A percentile compares a stretch with the other conserved stretches of the same genome.
Conservation (phyloP, 37 sponge, comb jelly and placozoan genomes). For the Beroe forskalii region DNA sequence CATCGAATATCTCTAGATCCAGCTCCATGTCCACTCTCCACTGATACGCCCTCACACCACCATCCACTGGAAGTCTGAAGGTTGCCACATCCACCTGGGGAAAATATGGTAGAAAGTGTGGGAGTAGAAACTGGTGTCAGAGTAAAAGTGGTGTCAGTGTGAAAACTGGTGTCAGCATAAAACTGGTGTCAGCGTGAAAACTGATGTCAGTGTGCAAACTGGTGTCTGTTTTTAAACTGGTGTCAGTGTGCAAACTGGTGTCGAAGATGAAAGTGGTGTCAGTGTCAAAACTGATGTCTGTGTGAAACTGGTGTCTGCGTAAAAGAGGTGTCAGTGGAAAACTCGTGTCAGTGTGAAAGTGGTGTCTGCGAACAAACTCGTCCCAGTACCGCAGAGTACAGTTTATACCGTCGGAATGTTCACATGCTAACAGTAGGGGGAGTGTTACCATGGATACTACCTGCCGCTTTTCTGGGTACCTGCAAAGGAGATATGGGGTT, state of each 20-base stretch:
- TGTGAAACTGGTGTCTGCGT: background rate
- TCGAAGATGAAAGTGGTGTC: background rate
- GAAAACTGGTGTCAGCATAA: background rate
- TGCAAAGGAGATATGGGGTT: background rate
- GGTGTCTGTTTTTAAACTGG: background rate
- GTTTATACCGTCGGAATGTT: background rate
- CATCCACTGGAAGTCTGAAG: background rate
- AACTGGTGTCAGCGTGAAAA: background rate
- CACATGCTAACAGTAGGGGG: slow-evolving; percentile 11
- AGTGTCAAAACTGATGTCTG: too few species aligned
- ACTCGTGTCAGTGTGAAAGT: background rate
- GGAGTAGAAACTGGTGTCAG: background rate
- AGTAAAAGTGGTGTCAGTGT: background rate
- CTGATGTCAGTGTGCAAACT: too few species aligned
- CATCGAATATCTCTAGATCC: slow-evolving; percentile 4
- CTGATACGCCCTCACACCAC: slow-evolving; percentile 14
- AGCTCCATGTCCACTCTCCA: slow-evolving; percentile 60
- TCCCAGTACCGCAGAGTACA: slow-evolving; percentile 22
- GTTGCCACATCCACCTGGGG: slow-evolving; percentile 52
- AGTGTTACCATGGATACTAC: slow-evolving; percentile 47
- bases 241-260: background rate
- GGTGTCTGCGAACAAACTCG: slow-evolving; percentile 1
- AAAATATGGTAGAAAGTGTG: background rate
- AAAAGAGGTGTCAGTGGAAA: background rate
- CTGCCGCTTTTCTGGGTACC: slow-evolving; percentile 44